Evolutionary conservation across 2,797 vertebrate genomes (phyloP).

Genomic region (Pogoniulus pusillus): DNA sequence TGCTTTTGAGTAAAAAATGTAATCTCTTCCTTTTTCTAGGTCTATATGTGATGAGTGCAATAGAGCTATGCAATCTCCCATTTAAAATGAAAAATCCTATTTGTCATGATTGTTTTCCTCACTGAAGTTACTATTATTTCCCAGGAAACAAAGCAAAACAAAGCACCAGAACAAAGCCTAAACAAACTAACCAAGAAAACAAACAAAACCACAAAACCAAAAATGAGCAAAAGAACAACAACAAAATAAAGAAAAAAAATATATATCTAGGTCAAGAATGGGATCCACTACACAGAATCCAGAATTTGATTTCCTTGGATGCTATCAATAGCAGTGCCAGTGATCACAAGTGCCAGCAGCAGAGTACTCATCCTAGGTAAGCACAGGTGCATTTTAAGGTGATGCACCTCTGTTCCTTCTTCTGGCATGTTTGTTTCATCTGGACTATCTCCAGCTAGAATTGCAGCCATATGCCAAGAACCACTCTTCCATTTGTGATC

Average conservation of each 20-base stretch:
- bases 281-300: neutral
- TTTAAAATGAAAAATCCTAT: neutral
- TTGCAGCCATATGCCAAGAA: neutral
- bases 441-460: neutral
- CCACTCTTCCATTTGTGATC: neutral
- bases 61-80: neutral
- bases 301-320: neutral
- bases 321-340: neutral
- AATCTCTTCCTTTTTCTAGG: neutral
- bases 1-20: neutral
- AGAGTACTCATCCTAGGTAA: neutral
- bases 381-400: neutral
- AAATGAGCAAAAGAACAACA: no score
- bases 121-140: neutral
- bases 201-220: no score
- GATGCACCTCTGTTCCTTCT: neutral
- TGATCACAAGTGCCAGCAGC: neutral
- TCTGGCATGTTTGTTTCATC: neutral
- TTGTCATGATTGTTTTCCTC: fast-evolving
- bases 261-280: neutral
- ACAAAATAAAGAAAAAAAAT: no score
- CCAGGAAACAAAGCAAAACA: neutral
- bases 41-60: neutral
- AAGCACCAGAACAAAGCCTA: no score
- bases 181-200: no score